phyloP scores from a whole-genome alignment of 2,113 vertebrate genomes.

The Tupaia tana region DNA sequence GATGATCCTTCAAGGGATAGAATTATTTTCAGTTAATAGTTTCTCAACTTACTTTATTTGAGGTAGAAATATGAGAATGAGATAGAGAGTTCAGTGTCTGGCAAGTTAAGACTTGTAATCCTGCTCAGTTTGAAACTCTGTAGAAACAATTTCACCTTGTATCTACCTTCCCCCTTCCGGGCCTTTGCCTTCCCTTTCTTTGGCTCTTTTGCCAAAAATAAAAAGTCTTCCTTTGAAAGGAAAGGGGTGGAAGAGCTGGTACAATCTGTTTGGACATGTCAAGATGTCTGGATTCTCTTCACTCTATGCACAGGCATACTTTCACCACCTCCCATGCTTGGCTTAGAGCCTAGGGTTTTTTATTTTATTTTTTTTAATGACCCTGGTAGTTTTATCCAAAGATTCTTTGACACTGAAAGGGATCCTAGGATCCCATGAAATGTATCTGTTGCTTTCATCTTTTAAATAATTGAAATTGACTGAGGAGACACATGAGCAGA shows the following conservation, averaged over 20 bases:
- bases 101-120: slow-evolving; percentile 71
- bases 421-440: slow-evolving; percentile 14
- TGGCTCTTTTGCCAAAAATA: slow-evolving; percentile 62
- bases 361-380: not conserved
- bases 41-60: slow-evolving; percentile 58
- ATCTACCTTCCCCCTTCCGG: not conserved
- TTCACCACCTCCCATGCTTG: slow-evolving; percentile 55
- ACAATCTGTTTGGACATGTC: slow-evolving; percentile 63
- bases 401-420: not conserved
- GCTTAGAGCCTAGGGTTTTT: slow-evolving; percentile 1
- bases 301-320: not conserved
- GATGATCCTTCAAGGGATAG: slow-evolving; percentile 64
- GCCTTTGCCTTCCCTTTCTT: slow-evolving; percentile 37
- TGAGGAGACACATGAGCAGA: not conserved
- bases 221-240: slow-evolving; percentile 52
- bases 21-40: slow-evolving; percentile 70
- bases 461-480: slow-evolving; percentile 33
- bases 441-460: slow-evolving; percentile 1
- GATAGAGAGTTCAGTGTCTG: slow-evolving; percentile 22
- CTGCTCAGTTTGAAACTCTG: slow-evolving; percentile 62
- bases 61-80: slow-evolving; percentile 70
- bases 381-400: slow-evolving; percentile 49
- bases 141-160: slow-evolving; percentile 64
- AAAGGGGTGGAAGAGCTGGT: slow-evolving; percentile 14
- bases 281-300: slow-evolving; percentile 9